Evolutionary conservation across 2,888 invertebrate species (phyloP), one percentile per base, ranked within the genome.

Genomic region (Drosophila meridiana): DNA sequence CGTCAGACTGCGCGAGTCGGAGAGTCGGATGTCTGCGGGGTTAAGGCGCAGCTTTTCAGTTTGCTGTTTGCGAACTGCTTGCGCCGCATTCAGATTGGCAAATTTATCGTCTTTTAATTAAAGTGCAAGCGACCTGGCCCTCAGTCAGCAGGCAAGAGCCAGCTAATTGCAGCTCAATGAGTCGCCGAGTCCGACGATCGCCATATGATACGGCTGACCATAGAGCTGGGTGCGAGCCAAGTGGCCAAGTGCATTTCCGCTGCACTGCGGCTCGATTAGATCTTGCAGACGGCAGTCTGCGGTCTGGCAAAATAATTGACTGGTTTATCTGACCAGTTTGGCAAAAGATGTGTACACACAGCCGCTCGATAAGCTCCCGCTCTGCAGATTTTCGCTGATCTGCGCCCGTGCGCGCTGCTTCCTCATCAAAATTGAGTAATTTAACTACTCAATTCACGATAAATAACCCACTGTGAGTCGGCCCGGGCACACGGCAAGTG

Each of bases 81-180:
- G 62, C 70, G 67, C 69, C 65, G 66, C 80, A 76, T 80, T 78
- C 78, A 78, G 80, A 77, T 78, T 82, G 80, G 86, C 79, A 91
- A 92, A 92, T 92, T 92, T 92, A 92, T 92, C 92, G 92, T 88
- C 92, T 92, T 92, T 92, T 92, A 92, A 92, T 92, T 92, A 92
- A 92, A 91, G 90, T 88, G 92, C 91, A 91, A 84, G 85, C 90
- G 90, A 87, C 87, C 87, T 72, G 78, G 75, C 78, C 80, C 88
- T 87, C 76, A 76, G 89, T 90, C 90, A 87, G 71, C 60, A 32
- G 43, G n/a, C 36, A 71, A 78, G 62, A 76, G 70, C 67, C 57
- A 73, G 67, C 89, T 87, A 91, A 87, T 83, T 85, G 91, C 87
- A 78, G 58, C 82, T 72, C 69, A 80, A 79, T 79, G 56, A 73